Evolutionary conservation across 2,113 vertebrate genomes (phyloP).

Genomic region (Xiphophorus maculatus): DNA sequence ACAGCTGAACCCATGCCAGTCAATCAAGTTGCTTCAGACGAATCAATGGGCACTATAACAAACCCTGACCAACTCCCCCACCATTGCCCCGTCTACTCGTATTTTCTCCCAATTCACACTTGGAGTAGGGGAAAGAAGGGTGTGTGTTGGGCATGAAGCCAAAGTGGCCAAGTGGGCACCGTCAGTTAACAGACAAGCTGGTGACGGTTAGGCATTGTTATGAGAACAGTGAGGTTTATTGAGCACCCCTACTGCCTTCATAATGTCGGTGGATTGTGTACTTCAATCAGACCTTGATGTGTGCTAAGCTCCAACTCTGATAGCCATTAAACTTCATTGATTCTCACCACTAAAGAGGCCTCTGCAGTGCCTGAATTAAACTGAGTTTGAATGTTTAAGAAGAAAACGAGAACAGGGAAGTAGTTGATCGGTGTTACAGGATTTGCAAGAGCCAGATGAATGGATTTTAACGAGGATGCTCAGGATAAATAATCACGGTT

Average conservation of each 20-base stretch:
- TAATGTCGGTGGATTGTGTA: conserved; percentile 52
- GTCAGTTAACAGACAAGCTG: conserved; percentile 32
- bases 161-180: conserved; percentile 41
- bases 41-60: conserved; percentile 34
- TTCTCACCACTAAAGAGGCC: conserved; percentile 36
- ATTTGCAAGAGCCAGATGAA: conserved; percentile 34
- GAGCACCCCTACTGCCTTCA: conserved; percentile 38
- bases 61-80: conserved; percentile 10
- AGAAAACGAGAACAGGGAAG: conserved; percentile 16
- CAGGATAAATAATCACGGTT: conserved; percentile 8
- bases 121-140: conserved; percentile 29
- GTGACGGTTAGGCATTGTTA: conserved; percentile 32
- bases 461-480: conserved; percentile 29
- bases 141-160: conserved; percentile 37
- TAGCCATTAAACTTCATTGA: conserved; percentile 63
- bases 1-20: conserved; percentile 69
- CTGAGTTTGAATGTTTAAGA: conserved; percentile 23
- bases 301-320: conserved; percentile 40
- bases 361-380: conserved; percentile 48
- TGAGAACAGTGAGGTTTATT: conserved; percentile 31
- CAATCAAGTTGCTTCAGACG: conserved; percentile 48
- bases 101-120: conserved; percentile 28
- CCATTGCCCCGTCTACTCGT: not conserved
- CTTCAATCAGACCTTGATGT: conserved; percentile 46
- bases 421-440: conserved; percentile 36